Base-by-base conservation (phyloP, 2,113 vertebrate genomes). In the Nothobranchius kuhntae region DNA sequence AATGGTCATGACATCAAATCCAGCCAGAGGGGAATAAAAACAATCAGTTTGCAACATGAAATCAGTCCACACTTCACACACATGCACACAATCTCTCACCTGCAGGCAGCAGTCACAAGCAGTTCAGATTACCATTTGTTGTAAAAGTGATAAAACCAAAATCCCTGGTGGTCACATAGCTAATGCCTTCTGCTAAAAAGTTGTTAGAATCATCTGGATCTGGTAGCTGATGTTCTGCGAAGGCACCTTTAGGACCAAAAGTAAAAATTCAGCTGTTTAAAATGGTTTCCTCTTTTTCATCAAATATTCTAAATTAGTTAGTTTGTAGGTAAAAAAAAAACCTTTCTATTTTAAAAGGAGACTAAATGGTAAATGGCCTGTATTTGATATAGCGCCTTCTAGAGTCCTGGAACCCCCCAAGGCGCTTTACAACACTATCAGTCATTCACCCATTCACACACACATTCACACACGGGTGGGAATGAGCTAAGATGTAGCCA, bases 1-100 rank as follows among this genome's bases (percentile, higher is more conserved):
- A 47, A 55, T 65, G 13, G 50, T 45, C 46, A 47, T 44, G 48
- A 62, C 36, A 63, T 45, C 35, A 54, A 56, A 30, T 70, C 12
- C 17, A n/a, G 11, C n/a, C n/a, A 40, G 10, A 38, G 4, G 46
- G 26, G 2, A 72, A 62, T 53, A 60, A 47, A 47, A n/a, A 48
- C 7, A 6, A 48, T 7, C 47, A 48, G 10, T 48, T 48, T 48
- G 47, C 14, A 48, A n/a, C 47, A n/a, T 48, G 60, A 62, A 55
- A 68, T 35, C 21, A 40, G 47, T 15, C 13, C 61, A 13, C 9
- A 17, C 60, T 45, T 15, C 53, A 56, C 54, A 61, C 68, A 56
- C 26, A 61, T 45, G 24, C 62, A 57, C 47, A 42, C 42, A 44
- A 15, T 55, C 30, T 59, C 65, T 53, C 64, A 70, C 44, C 17